Evolutionary conservation across 1,140 invertebrate genomes (phyloP), one percentile per base, ranked within the genome.

Genomic region (Caenorhabditis remanei): DNA sequence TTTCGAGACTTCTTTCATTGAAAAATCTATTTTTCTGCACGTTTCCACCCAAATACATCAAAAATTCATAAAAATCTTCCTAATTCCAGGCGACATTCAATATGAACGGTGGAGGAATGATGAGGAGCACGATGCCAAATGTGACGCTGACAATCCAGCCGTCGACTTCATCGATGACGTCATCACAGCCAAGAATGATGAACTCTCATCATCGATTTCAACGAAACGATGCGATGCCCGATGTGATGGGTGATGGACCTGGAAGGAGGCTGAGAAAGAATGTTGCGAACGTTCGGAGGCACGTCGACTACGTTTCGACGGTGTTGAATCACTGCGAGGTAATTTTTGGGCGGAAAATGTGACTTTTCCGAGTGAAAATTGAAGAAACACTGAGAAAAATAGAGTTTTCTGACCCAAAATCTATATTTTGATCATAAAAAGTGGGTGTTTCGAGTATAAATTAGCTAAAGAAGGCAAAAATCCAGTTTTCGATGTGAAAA

Each of bases 241-340:
- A 79, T 41, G 71, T 67, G 55, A 85, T 85, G 85, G 67, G 85
- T 41, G 87, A 86, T 67, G 88, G 87, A 2, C 83, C 88, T 0
- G 89, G 89, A n/a, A 9, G 89, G 8, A 43, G 89, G 11, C 71
- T 90, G 4, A 55, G 89, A 41, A 90, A 89, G 43, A 90, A 90
- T 83, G 88, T 90, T 16, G 88, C 89, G 0, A 89, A 90, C 48
- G 89, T 90, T 19, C 58, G 89, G 61, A 48, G 89, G 43, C 89
- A 90, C 50, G 87, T 90, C 8, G 89, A 90, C 58, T 90, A 89
- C 53, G 84, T 89, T 16, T 85, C 89, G 4, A 87, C 89, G 46
- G 67, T 90, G 14, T 46, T 90, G 16, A 90, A 90, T 53, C 83
- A 90, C 88, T 58, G 58, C n/a, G 85, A 89, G 79, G 88, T 89